These are phyloP conservation scores for Campylomormyrus numenius DNA, from an alignment of 2,113 vertebrate species.

Conservation along the genomic window DNA sequence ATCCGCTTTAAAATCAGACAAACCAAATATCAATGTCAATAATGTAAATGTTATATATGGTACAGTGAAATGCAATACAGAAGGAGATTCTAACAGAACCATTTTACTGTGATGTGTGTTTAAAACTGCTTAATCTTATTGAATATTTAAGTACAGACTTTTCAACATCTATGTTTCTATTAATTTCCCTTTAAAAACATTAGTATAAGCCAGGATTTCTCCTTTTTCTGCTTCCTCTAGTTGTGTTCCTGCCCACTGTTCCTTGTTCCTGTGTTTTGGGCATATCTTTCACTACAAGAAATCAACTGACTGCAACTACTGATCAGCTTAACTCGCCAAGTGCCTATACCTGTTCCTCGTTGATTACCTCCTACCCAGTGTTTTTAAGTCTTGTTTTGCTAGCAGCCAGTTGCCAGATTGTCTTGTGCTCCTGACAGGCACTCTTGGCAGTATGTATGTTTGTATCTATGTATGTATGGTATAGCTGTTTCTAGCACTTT, in stretches of 20 bases:
- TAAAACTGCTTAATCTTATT: neutral
- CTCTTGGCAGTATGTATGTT: neutral
- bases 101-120: neutral
- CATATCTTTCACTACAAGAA: no score
- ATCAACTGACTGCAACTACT: no score
- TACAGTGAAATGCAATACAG: neutral
- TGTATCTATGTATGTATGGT: neutral
- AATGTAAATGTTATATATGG: neutral
- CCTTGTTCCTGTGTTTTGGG: neutral
- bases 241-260: neutral
- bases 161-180: neutral
- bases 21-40: neutral
- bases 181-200: neutral
- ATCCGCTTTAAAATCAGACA: conserved; percentile 60
- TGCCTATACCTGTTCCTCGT: no score
- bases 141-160: neutral
- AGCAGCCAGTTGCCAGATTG: neutral
- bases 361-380: no score
- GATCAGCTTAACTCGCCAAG: no score
- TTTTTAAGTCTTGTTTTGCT: no score
- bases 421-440: neutral
- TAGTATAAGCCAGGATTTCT: neutral
- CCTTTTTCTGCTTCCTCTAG: neutral
- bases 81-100: neutral
- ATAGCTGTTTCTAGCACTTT: no score